Evolutionary conservation across 2,888 invertebrate genomes (phyloP), one percentile per base, ranked within the genome.

Genomic region (Noctua janthina): DNA sequence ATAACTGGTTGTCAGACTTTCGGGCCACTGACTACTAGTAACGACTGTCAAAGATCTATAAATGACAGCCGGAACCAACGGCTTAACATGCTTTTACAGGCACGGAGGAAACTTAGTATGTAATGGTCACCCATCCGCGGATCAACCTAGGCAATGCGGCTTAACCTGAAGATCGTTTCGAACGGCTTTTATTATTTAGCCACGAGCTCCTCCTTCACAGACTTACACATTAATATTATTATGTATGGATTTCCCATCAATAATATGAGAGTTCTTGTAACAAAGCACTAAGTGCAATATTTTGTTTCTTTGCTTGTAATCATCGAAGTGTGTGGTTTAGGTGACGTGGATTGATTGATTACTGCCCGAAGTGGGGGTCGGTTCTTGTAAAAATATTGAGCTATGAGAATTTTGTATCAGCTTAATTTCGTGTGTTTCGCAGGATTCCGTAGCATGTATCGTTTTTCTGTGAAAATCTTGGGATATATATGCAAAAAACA

Each of bases 291-390:
- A 56, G 62, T 62, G 68, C 49, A 69, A 69, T 64, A 68, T 84
- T 64, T 84, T 72, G 72, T 72, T 84, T 68, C 62, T 64, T 67
- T 68, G 17, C 56, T 23, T 39, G 43, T 75, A 73, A 72, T 43
- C 64, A 46, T 64, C 64, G 68, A 64, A 83, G 49, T 81, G 85
- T 81, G 68, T 84, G 80, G 67, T 74, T 67, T 72, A n/a, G 39
- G 17, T 0, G 62, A 84, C 81, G 8, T 49, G 0, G 54, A 81
- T 75, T 83, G 85, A 83, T 83, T 75, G 83, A 83, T 85, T 74
- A 15, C 56, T 64, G 49, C 7, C 39, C 46, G 20, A 69, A 62
- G 70, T 68, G 54, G n/a, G 6, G 39, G 56, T 39, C 39, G 56
- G 82, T 51, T 70, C 2, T 69, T 15, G 51, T 43, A 73, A 69